phyloP scores from a whole-genome alignment of 2,888 invertebrate genomes.

The Pecten maximus region DNA sequence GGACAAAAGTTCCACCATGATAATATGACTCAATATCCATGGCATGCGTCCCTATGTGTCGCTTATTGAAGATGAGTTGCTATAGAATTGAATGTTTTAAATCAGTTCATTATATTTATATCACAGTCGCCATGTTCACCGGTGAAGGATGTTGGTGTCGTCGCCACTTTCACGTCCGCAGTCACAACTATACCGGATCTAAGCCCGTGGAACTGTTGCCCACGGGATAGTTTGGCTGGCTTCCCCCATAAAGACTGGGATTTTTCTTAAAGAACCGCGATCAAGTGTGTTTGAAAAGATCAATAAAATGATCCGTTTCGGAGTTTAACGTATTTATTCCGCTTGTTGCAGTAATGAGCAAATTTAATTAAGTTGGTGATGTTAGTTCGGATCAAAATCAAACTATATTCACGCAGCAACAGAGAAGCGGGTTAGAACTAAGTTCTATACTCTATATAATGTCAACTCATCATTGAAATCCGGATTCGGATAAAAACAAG shows the following conservation, averaged over 20 bases:
- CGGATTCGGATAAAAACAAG: background rate
- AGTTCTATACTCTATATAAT: no score
- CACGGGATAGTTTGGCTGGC: background rate
- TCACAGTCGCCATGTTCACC: no score
- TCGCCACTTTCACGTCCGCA: background rate
- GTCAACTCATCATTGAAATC: background rate
- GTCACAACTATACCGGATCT: background rate
- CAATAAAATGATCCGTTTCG: background rate
- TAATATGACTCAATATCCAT: no score
- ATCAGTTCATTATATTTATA: no score
- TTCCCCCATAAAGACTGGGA: background rate
- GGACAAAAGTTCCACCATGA: no score
- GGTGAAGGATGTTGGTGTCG: background rate
- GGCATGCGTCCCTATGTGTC: no score
- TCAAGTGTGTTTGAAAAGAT: background rate
- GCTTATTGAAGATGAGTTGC: no score
- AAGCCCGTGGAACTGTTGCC: background rate
- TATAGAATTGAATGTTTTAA: no score
- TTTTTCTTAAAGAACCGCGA: background rate
- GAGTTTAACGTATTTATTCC: background rate
- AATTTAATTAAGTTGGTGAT: slow-evolving; percentile 4
- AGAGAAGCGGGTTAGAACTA: background rate
- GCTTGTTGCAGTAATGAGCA: background rate
- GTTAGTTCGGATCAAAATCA: slow-evolving; percentile 4
- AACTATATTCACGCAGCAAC: background rate